A percentile compares a stretch with the other conserved stretches of the same genome.
Conservation (phyloP, 1,140 invertebrate species). For the Temnothorax nylanderi region DNA sequence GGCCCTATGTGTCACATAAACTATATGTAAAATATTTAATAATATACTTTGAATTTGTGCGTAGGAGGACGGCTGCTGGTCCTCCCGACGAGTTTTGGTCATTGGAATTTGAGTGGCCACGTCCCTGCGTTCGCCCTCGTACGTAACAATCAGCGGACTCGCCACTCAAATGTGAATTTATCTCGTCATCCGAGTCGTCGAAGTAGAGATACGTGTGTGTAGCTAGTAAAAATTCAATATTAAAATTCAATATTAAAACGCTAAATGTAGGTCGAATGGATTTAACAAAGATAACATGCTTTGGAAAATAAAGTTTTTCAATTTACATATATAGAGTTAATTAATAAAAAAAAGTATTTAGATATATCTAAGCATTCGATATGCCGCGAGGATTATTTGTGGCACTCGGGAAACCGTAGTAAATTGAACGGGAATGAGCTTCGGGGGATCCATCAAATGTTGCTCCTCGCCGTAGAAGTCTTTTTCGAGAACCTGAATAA, state of each 20-base stretch:
- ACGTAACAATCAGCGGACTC: background rate
- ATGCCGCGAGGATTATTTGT: slow-evolving; percentile 52
- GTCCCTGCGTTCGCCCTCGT: background rate
- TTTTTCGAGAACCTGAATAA: slow-evolving; percentile 73
- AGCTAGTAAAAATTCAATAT: slow-evolving; percentile 62
- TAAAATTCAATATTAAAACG: no score
- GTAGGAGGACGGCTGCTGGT: no score
- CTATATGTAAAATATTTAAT: no score
- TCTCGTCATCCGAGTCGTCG: slow-evolving; percentile 70
- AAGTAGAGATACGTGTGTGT: slow-evolving; percentile 81
- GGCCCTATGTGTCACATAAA: no score
- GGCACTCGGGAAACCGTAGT: slow-evolving; percentile 61
- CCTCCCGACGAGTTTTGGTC: background rate
- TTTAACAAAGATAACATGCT: background rate
- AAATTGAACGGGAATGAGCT: slow-evolving; percentile 77
- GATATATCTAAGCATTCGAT: background rate
- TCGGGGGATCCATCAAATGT: slow-evolving; percentile 75
- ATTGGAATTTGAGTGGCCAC: background rate
- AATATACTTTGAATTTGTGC: no score
- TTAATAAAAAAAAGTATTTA: background rate
- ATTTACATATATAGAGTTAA: background rate
- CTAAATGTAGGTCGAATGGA: background rate
- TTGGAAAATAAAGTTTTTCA: background rate
- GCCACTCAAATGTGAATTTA: background rate
- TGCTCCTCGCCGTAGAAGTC: slow-evolving; percentile 49